Evolutionary conservation across 2,113 vertebrate species (phyloP).

Genomic region (Notarius quadriscutis): DNA sequence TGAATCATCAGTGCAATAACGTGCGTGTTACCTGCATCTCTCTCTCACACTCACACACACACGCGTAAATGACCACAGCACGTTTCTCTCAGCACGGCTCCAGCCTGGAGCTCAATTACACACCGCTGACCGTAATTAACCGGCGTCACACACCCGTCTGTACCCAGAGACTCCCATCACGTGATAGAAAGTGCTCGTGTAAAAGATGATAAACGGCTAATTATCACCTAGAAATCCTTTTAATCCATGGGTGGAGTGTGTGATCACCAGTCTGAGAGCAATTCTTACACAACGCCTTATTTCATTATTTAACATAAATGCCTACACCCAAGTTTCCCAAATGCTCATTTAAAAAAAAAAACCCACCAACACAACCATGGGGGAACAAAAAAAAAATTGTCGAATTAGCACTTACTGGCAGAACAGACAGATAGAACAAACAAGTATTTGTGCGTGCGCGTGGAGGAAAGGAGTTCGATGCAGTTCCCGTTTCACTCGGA

Average conservation of each 20-base stretch:
- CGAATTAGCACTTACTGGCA: neutral
- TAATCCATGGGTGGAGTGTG: neutral
- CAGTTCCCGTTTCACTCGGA: neutral
- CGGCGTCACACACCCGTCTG: neutral
- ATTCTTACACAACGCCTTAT: neutral
- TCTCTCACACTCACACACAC: neutral
- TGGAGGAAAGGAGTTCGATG: neutral
- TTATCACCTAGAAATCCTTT: neutral
- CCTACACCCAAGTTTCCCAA: neutral
- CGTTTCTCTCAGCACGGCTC: neutral
- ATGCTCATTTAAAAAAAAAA: neutral
- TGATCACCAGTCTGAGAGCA: neutral
- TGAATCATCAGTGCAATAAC: constrained; percentile 60
- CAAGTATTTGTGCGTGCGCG: neutral
- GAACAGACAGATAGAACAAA: neutral
- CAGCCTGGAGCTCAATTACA: neutral
- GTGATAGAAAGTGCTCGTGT: neutral
- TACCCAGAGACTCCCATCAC: neutral
- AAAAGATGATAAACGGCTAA: neutral
- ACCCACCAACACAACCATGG: neutral
- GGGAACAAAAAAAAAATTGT: neutral
- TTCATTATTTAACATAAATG: neutral
- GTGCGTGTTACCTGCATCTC: neutral
- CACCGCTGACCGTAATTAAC: neutral
- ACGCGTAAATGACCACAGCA: neutral